These are phyloP conservation scores for Steatornis caripensis DNA, from an alignment of 2,113 vertebrate species.

Conservation along the genomic window DNA sequence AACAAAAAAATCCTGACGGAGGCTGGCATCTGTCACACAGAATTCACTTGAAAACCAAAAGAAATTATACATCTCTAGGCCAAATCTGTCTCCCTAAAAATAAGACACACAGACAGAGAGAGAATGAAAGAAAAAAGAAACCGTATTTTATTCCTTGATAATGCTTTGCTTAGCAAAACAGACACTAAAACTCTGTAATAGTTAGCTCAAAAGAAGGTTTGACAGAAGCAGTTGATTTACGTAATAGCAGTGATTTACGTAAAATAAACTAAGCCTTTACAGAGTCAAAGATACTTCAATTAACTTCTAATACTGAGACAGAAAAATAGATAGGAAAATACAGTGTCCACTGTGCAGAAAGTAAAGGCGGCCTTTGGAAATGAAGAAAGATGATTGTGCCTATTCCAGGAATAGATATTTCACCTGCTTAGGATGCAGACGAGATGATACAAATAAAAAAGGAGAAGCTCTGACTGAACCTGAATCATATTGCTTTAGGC, in stretches of 20 bases:
- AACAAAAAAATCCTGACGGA: not conserved
- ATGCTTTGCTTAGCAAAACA: not conserved
- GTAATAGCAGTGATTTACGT: not conserved
- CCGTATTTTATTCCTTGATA: not conserved
- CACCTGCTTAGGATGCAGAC: not conserved
- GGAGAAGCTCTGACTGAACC: not conserved
- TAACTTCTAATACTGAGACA: not conserved
- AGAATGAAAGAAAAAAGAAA: not conserved
- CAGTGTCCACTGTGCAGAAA: not conserved
- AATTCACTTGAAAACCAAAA: not conserved
- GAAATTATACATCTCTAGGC: not conserved
- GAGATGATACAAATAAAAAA: not conserved
- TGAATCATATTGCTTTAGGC: not conserved
- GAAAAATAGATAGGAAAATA: not conserved
- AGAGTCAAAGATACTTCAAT: not conserved
- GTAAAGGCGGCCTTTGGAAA: not conserved
- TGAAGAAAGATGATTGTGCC: not conserved
- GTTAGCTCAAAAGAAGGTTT: not conserved
- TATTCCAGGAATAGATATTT: not conserved
- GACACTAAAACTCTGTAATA: not conserved
- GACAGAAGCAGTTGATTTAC: not conserved
- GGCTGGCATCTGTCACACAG: not conserved
- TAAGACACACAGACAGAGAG: not conserved
- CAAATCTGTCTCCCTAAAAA: not conserved
- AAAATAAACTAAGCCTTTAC: not conserved